These are phyloP conservation scores for Ariolimax columbianus DNA, from an alignment of 2,888 invertebrate genomes.

Conservation along the genomic window DNA sequence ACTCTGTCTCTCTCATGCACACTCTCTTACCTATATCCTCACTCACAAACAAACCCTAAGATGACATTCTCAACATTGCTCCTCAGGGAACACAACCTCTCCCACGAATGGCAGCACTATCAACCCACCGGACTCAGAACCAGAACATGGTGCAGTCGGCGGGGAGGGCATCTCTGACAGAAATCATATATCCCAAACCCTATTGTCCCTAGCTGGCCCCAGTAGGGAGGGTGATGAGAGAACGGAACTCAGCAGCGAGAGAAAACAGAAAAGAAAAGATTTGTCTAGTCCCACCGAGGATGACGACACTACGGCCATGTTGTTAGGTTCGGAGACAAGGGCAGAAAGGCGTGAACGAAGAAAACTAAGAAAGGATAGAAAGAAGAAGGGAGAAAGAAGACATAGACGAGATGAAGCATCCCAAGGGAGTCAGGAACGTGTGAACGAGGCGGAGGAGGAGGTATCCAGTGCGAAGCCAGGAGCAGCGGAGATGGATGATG, in stretches of 20 bases:
- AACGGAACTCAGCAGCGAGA: background rate
- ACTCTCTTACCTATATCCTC: no score
- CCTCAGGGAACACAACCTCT: background rate
- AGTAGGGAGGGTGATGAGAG: background rate
- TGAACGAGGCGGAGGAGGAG: background rate
- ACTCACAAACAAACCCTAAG: no score
- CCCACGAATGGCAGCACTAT: background rate
- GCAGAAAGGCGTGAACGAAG: constrained; percentile 19
- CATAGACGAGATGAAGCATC: background rate
- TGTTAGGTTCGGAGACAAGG: background rate
- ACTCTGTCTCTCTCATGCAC: no score
- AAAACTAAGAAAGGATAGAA: constrained; percentile 25
- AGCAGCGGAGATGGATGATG: background rate
- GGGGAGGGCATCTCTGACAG: constrained; percentile 41
- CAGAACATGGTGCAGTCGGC: constrained; percentile 47
- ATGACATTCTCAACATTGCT: background rate
- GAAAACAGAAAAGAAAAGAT: constrained; percentile 28
- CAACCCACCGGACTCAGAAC: constrained; percentile 8
- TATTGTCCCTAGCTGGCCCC: background rate
- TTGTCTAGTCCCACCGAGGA: background rate
- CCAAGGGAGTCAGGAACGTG: background rate
- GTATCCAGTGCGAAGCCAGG: background rate
- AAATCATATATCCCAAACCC: background rate
- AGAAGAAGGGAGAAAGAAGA: constrained; percentile 5
- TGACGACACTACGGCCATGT: background rate